Evolutionary conservation across 2,797 vertebrate species (phyloP).

Genomic region (Anisognathus igniventris): DNA sequence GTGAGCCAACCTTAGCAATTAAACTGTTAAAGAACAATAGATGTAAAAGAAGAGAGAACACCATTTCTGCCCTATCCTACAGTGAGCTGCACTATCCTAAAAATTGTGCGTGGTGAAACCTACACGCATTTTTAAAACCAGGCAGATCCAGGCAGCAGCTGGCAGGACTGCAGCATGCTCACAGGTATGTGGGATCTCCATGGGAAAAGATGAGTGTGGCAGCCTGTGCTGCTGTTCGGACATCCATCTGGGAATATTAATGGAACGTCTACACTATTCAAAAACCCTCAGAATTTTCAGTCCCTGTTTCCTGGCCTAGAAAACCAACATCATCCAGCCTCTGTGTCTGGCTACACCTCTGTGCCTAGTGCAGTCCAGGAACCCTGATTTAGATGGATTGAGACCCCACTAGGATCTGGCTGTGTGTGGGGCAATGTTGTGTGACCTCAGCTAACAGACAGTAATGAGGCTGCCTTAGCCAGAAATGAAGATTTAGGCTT

Average conservation of each 20-base stretch:
- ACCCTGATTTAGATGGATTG: neutral
- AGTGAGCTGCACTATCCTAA: neutral
- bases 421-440: neutral
- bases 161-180: neutral
- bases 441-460: neutral
- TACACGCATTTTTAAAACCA: neutral
- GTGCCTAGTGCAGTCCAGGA: neutral
- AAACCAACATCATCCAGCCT: neutral
- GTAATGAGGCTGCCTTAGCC: neutral
- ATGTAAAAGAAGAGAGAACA: neutral
- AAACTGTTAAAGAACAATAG: neutral
- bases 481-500: neutral
- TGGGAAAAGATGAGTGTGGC: neutral
- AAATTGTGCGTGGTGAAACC: neutral
- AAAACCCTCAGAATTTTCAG: neutral
- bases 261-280: neutral
- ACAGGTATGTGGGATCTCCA: neutral
- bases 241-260: neutral
- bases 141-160: neutral
- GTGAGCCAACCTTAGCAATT: neutral
- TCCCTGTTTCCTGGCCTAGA: neutral
- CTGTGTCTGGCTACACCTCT: neutral
- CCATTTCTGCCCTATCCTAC: neutral
- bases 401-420: neutral
- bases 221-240: neutral